Conservation (phyloP, 2,888 invertebrate genomes). For the Onthophagus sagittarius region DNA sequence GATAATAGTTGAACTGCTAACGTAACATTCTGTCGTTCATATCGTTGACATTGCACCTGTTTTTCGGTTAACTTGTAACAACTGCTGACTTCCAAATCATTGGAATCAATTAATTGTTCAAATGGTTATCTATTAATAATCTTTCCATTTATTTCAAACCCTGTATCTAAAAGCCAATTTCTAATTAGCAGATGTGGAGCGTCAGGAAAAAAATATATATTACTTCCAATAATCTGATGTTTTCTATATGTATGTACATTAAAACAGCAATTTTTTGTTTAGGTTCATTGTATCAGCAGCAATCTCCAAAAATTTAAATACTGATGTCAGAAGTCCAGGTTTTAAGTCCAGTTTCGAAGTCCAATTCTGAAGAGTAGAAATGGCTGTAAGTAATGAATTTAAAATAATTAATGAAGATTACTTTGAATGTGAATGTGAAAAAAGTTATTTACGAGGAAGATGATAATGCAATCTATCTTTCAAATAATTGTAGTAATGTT, state of each 20-base stretch:
- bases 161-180: slow-evolving; percentile 28
- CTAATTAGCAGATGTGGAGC: no score
- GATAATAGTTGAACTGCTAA: slow-evolving; percentile 29
- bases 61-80: slow-evolving; percentile 12
- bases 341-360: not conserved
- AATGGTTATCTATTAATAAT: slow-evolving; percentile 9
- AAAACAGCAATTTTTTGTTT: slow-evolving; percentile 25
- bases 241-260: slow-evolving; percentile 22
- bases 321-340: not conserved
- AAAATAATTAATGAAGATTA: no score
- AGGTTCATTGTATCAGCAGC: slow-evolving; percentile 20
- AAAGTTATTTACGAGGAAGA: no score
- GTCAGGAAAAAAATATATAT: slow-evolving; percentile 28
- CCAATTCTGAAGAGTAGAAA: not conserved
- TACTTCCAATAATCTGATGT: slow-evolving; percentile 25
- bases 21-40: slow-evolving; percentile 26
- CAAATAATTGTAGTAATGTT: no score
- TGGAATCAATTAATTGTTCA: not conserved
- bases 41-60: slow-evolving; percentile 26
- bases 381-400: not conserved
- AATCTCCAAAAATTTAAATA: slow-evolving; percentile 25
- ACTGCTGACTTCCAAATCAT: slow-evolving; percentile 21
- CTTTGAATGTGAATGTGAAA: no score
- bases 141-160: slow-evolving; percentile 7
- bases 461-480: no score